Percentiles rank a stretch among this genome's conserved stretches.
phyloP scores from a whole-genome alignment of 2,113 vertebrate species.

The Stercorarius parasiticus region DNA sequence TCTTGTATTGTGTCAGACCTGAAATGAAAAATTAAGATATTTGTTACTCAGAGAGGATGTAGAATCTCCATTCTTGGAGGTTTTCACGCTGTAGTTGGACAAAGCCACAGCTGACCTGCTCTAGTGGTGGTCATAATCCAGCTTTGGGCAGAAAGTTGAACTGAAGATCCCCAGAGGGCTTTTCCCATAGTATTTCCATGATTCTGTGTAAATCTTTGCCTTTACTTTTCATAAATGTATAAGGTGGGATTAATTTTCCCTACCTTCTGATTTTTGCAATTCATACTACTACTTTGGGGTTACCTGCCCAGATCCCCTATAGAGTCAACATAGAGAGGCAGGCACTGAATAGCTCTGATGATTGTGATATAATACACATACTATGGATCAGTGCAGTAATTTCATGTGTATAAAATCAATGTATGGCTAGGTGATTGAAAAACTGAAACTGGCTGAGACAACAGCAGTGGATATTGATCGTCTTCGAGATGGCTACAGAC shows the following conservation, averaged over 20 bases:
- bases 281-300: background rate
- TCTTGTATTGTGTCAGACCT: background rate
- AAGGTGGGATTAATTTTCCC: background rate
- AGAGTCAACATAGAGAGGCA: background rate
- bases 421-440: constrained; percentile 86
- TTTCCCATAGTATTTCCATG: background rate
- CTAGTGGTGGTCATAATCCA: background rate
- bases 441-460: constrained; percentile 85
- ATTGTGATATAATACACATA: background rate
- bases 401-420: background rate
- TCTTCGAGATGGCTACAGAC: constrained; percentile 91
- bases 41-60: background rate
- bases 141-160: background rate
- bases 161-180: background rate
- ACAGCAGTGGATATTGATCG: constrained; percentile 85
- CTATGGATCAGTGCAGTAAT: background rate
- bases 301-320: background rate
- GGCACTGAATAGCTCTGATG: background rate
- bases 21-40: background rate
- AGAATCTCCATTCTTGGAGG: background rate
- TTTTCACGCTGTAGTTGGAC: background rate
- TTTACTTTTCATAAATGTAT: background rate
- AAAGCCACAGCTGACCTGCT: background rate
- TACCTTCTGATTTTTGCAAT: background rate
- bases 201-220: background rate